Evolutionary conservation across 2,888 invertebrate genomes (phyloP).

Genomic region (Gortyna flavago): DNA sequence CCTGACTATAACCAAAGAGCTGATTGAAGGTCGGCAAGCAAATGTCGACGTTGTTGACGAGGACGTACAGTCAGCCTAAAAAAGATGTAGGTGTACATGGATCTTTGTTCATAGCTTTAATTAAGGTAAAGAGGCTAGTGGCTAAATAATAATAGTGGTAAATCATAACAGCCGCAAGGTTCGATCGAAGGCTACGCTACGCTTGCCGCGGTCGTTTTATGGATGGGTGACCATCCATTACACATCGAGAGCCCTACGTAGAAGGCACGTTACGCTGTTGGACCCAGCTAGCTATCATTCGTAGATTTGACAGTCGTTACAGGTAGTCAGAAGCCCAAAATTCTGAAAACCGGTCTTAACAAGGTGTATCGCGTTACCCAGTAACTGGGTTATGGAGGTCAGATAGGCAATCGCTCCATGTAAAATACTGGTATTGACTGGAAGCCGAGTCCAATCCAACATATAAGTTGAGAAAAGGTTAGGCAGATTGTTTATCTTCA

Average conservation of each 20-base stretch:
- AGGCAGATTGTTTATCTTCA: background rate
- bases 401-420: background rate
- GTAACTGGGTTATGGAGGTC: background rate
- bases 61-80: background rate
- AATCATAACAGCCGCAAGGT: background rate
- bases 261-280: background rate
- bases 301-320: background rate
- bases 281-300: background rate
- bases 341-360: background rate
- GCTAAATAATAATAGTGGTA: background rate
- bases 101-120: background rate
- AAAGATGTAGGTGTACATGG: background rate
- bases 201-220: background rate
- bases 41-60: background rate
- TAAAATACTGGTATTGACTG: background rate
- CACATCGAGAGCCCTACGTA: too few relatives aligned
- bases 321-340: background rate
- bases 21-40: conserved; percentile 28
- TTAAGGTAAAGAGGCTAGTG: background rate
- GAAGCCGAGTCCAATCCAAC: too few relatives aligned
- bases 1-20: conserved; percentile 20
- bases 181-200: background rate
- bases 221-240: background rate
- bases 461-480: background rate
- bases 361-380: background rate